A percentile compares a stretch with the other conserved stretches of the same genome.
Evolutionary conservation across 2,888 invertebrate genomes (phyloP).

Genomic region (Idaea straminata): DNA sequence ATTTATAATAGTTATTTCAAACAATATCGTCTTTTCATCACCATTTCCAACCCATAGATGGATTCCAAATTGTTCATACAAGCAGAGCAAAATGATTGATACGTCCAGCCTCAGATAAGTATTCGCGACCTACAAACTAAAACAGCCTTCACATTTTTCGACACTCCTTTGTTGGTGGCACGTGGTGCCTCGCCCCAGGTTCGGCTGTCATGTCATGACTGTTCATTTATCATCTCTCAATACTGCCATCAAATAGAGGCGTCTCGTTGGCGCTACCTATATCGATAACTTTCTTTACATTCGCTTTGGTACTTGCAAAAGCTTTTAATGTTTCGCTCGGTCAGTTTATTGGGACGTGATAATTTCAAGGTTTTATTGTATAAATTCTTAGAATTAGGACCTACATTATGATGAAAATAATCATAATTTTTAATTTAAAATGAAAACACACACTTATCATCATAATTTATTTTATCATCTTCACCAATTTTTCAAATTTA

Average conservation of each 20-base stretch:
- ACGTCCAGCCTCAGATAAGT: slow-evolving; percentile 67
- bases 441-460: slow-evolving; percentile 58
- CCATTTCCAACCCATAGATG: slow-evolving; percentile 8
- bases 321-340: neutral
- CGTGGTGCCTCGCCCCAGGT: slow-evolving; percentile 71
- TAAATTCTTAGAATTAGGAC: slow-evolving; percentile 1
- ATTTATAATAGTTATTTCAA: neutral
- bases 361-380: neutral
- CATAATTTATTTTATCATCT: slow-evolving; percentile 79
- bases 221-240: slow-evolving; percentile 77
- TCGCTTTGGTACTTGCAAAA: slow-evolving; percentile 22
- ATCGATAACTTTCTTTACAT: slow-evolving; percentile 36
- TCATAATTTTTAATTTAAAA: neutral
- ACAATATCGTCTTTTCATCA: neutral
- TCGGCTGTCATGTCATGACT: slow-evolving; percentile 75
- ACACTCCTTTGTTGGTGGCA: slow-evolving; percentile 73
- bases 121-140: slow-evolving; percentile 76
- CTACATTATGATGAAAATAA: neutral
- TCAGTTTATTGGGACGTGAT: neutral
- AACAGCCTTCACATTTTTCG: slow-evolving; percentile 76
- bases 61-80: slow-evolving; percentile 4
- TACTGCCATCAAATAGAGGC: slow-evolving; percentile 68
- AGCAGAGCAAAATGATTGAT: slow-evolving; percentile 65
- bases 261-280: slow-evolving; percentile 70
- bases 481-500: slow-evolving; percentile 78